A percentile compares a stretch with the other conserved stretches of the same genome.
phyloP scores from a whole-genome alignment of 2,797 vertebrate species.

The Chaenodraco wilsoni region DNA sequence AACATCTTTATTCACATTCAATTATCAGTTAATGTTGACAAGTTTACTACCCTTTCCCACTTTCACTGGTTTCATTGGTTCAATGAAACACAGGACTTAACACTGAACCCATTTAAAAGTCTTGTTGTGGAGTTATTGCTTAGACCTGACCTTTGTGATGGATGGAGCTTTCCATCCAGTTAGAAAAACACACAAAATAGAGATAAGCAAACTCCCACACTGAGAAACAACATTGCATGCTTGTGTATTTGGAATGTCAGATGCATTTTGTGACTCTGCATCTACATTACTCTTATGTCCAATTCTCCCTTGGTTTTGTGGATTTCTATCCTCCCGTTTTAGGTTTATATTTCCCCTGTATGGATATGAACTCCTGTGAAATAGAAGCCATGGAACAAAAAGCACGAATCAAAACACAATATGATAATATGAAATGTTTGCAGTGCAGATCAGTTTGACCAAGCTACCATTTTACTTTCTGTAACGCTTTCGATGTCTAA shows the following conservation, averaged over 20 bases:
- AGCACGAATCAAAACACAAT: conserved; percentile 5
- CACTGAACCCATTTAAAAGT: conserved; percentile 14
- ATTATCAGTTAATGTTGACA: conserved; percentile 24
- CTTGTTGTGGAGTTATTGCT: conserved; percentile 28
- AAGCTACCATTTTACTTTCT: conserved; percentile 25
- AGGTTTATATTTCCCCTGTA: conserved; percentile 31
- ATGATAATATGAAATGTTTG: conserved; percentile 27
- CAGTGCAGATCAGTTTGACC: conserved; percentile 21
- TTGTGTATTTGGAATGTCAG: conserved; percentile 16
- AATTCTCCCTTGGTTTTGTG: not conserved
- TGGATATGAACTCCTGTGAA: conserved; percentile 21
- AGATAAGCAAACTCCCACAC: conserved; percentile 38
- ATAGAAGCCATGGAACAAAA: conserved; percentile 4
- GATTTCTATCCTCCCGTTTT: conserved; percentile 16
- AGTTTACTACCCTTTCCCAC: conserved; percentile 6
- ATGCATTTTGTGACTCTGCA: conserved; percentile 25
- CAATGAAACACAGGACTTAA: conserved; percentile 19
- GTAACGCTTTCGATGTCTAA: conserved; percentile 22
- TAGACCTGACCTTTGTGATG: conserved; percentile 17
- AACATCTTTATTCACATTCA: conserved; percentile 1
- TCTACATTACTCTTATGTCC: conserved; percentile 8
- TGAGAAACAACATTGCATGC: conserved; percentile 1
- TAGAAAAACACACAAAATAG: conserved; percentile 37
- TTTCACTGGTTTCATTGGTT: conserved; percentile 24
- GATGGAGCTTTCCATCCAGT: conserved; percentile 15